These are phyloP conservation scores for Silurus aristotelis DNA, from an alignment of 2,797 vertebrate genomes.

Conservation along the genomic window DNA sequence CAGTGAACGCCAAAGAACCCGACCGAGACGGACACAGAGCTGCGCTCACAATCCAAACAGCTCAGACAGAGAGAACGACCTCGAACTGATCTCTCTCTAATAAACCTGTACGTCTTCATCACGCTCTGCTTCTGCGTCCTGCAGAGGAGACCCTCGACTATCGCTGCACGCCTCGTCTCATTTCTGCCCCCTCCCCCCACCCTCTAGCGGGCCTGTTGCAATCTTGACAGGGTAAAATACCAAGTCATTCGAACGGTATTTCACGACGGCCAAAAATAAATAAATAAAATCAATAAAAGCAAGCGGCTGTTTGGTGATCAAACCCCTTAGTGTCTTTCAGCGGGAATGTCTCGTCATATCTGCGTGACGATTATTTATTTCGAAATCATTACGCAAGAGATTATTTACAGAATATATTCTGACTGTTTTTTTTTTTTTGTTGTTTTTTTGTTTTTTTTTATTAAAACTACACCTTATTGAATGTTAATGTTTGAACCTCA, in stretches of 20 bases:
- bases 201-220: conserved; percentile 32
- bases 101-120: conserved; percentile 55
- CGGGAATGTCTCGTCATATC: conserved; percentile 73
- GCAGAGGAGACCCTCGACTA: conserved; percentile 55
- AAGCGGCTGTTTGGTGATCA: conserved; percentile 48
- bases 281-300: not conserved
- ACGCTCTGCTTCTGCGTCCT: conserved; percentile 37
- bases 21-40: conserved; percentile 65
- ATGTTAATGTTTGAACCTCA: conserved; percentile 67
- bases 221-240: conserved; percentile 63
- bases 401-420: conserved; percentile 67
- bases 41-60: conserved; percentile 57
- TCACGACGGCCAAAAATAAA: conserved; percentile 34
- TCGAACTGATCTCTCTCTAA: conserved; percentile 66
- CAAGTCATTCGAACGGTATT: conserved; percentile 56
- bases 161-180: not conserved
- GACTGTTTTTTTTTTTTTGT: conserved; percentile 64
- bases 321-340: conserved; percentile 62
- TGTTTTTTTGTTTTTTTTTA: conserved; percentile 39
- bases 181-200: conserved; percentile 5
- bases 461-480: conserved; percentile 42
- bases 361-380: conserved; percentile 77
- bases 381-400: conserved; percentile 73
- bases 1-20: conserved; percentile 89
- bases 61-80: conserved; percentile 45